Evolutionary conservation across 1,140 invertebrate genomes (phyloP).

Genomic region (Cotesia chilonis): DNA sequence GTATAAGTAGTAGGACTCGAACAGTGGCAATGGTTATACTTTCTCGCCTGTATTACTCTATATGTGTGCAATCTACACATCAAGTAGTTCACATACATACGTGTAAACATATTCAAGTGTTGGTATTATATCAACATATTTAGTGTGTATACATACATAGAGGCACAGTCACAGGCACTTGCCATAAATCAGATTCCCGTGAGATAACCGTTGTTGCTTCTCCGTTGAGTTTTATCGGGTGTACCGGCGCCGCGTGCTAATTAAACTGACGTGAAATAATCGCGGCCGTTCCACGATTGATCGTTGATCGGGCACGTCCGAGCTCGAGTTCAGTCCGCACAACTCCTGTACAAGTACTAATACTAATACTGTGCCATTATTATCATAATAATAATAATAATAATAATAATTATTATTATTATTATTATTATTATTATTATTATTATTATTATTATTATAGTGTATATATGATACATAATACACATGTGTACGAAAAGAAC

Average conservation of each 20-base stretch:
- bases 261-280: slow-evolving; percentile 67
- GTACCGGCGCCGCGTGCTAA: slow-evolving; percentile 63
- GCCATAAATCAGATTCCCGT: slow-evolving; percentile 66
- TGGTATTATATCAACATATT: too few relatives aligned
- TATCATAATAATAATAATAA: too few relatives aligned
- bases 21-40: too few relatives aligned
- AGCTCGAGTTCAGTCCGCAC: not conserved
- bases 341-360: too few relatives aligned
- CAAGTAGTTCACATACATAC: slow-evolving; percentile 43
- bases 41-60: too few relatives aligned
- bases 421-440: too few relatives aligned
- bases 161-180: slow-evolving; percentile 48
- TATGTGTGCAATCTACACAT: slow-evolving; percentile 32
- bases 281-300: slow-evolving; percentile 62
- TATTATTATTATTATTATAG: too few relatives aligned
- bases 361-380: too few relatives aligned
- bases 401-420: too few relatives aligned
- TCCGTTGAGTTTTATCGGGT: slow-evolving; percentile 61
- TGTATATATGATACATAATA: too few relatives aligned
- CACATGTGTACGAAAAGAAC: not conserved
- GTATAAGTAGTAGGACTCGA: too few relatives aligned
- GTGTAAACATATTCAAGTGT: slow-evolving; percentile 24
- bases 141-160: slow-evolving; percentile 37
- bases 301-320: slow-evolving; percentile 61
- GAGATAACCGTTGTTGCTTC: slow-evolving; percentile 62